Evolutionary conservation across 2,797 vertebrate species (phyloP).

Genomic region (Enteromius trimaculatus): DNA sequence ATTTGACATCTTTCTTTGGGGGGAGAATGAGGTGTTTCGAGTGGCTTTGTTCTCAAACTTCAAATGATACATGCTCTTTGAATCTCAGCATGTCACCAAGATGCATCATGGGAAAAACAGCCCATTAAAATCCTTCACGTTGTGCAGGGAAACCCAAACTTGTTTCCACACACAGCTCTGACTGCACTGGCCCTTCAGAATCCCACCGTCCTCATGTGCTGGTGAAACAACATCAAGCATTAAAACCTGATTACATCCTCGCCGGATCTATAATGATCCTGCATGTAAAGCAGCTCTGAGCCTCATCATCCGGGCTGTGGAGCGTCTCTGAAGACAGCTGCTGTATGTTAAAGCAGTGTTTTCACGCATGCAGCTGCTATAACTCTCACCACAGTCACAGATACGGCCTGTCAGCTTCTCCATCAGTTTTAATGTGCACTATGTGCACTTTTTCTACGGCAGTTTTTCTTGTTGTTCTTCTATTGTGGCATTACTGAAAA

Average conservation of each 20-base stretch:
- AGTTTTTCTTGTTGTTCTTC: neutral
- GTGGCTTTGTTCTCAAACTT: constrained; percentile 60
- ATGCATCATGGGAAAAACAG: constrained; percentile 1
- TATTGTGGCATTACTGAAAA: neutral
- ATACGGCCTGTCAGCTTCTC: neutral
- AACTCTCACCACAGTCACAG: neutral
- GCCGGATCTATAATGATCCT: constrained; percentile 26
- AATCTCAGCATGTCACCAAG: constrained; percentile 35
- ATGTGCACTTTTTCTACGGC: neutral
- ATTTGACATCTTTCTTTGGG: neutral
- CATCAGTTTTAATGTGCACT: neutral
- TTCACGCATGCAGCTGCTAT: neutral
- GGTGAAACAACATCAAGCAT: constrained; percentile 53
- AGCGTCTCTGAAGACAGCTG: constrained; percentile 23
- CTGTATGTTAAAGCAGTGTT: constrained; percentile 11
- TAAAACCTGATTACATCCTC: constrained; percentile 58
- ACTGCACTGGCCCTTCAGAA: neutral
- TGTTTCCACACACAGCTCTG: neutral
- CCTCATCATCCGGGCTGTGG: constrained; percentile 46
- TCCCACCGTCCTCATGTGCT: neutral
- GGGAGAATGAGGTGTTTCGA: neutral
- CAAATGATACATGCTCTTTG: constrained; percentile 32
- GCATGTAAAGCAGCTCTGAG: constrained; percentile 54
- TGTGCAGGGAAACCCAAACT: neutral
- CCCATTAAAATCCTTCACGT: constrained; percentile 12